Conservation (phyloP, 2,888 invertebrate genomes). For the Argyresthia albistria region DNA sequence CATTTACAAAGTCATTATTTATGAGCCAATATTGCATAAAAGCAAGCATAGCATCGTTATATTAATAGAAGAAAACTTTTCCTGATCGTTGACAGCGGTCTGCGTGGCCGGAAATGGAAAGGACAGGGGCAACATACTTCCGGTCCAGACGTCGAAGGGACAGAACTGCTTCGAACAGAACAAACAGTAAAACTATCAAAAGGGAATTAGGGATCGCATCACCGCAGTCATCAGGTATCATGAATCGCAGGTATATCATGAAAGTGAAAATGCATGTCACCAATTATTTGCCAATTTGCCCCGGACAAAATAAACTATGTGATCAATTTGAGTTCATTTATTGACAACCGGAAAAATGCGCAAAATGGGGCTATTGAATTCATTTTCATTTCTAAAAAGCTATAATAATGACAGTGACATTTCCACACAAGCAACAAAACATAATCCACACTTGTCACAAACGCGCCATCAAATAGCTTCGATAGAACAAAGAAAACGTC, state of each 20-base stretch:
- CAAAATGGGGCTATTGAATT: too few relatives aligned
- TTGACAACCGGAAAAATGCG: too few relatives aligned
- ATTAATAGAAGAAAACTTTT: constrained; percentile 31
- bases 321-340: too few relatives aligned
- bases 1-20: too few relatives aligned
- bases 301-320: too few relatives aligned
- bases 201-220: constrained; percentile 30
- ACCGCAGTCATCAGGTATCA: too few relatives aligned
- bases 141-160: constrained; percentile 30
- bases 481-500: constrained; percentile 6
- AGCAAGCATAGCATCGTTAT: constrained; percentile 8
- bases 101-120: constrained; percentile 52
- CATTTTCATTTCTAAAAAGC: too few relatives aligned
- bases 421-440: not conserved
- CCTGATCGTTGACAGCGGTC: constrained; percentile 36
- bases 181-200: constrained; percentile 19
- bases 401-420: too few relatives aligned
- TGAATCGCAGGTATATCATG: constrained; percentile 57
- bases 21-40: too few relatives aligned
- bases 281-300: not conserved
- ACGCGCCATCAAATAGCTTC: constrained; percentile 1
- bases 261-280: constrained; percentile 21
- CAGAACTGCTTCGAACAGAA: not conserved
- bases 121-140: constrained; percentile 55
- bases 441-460: constrained; percentile 3